phyloP scores from a whole-genome alignment of 2,888 invertebrate genomes.

The Rhagium mordax region DNA sequence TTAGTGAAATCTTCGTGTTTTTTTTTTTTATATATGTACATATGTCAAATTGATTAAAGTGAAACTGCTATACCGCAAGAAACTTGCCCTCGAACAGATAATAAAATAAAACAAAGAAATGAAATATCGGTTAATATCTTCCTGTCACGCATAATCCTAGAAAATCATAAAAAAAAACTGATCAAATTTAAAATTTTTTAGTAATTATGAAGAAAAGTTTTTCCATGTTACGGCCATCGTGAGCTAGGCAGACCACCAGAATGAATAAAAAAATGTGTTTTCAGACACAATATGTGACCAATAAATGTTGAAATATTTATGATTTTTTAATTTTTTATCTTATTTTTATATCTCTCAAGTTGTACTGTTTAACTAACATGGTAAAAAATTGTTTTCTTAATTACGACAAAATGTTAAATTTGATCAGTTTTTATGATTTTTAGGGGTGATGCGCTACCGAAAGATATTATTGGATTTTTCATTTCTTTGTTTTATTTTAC shows the following conservation, averaged over 20 bases:
- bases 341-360: background rate
- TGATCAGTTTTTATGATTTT: background rate
- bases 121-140: background rate
- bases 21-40: too few relatives aligned
- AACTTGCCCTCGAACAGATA: background rate
- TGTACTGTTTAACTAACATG: background rate
- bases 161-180: background rate
- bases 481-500: background rate
- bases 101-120: too few relatives aligned
- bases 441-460: background rate
- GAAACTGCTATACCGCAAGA: too few relatives aligned
- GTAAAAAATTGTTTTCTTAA: background rate
- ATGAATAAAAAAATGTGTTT: too few relatives aligned
- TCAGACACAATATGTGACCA: background rate
- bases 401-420: background rate
- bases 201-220: too few relatives aligned
- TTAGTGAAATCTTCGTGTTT: too few relatives aligned
- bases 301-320: background rate
- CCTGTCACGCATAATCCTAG: background rate
- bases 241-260: too few relatives aligned
- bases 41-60: too few relatives aligned
- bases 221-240: too few relatives aligned
- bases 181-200: background rate
- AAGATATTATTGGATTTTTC: background rate
- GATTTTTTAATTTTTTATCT: background rate